Conservation (phyloP, 2,113 vertebrate genomes). For the Poecile atricapillus region DNA sequence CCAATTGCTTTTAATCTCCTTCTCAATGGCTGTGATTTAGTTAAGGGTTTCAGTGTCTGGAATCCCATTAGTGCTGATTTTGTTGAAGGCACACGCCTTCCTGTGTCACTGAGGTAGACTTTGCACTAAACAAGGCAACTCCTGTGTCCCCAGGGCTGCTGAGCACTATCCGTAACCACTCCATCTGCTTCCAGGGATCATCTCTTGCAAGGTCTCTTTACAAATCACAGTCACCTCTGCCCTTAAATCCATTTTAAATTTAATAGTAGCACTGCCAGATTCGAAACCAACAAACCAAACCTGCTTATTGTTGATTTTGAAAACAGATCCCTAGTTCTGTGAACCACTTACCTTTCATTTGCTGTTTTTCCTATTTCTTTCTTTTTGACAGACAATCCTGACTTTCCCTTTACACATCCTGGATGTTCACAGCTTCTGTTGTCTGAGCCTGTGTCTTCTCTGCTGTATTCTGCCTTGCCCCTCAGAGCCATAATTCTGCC, state of each 20-base stretch:
- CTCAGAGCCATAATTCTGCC: neutral
- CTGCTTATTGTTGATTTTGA: neutral
- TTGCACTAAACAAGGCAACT: neutral
- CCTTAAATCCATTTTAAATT: slow-evolving; percentile 9
- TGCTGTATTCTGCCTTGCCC: neutral
- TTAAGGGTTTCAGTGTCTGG: neutral
- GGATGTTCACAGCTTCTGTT: neutral
- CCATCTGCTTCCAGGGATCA: slow-evolving; percentile 24
- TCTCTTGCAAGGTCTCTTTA: neutral
- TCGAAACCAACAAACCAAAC: neutral
- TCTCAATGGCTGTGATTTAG: neutral
- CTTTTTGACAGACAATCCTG: neutral
- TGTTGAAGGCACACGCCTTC: fast-evolving
- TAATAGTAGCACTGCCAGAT: neutral
- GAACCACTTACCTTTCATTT: neutral
- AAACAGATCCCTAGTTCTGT: neutral
- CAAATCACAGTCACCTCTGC: slow-evolving; percentile 7
- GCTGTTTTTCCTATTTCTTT: neutral
- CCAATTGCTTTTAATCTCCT: neutral
- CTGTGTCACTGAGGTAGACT: neutral
- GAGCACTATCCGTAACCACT: neutral
- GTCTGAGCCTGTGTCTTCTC: neutral
- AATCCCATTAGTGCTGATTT: neutral
- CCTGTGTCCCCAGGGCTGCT: neutral
- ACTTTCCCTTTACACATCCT: neutral